Evolutionary conservation across 2,888 invertebrate species (phyloP).

Genomic region (Pachydiplax longipennis): DNA sequence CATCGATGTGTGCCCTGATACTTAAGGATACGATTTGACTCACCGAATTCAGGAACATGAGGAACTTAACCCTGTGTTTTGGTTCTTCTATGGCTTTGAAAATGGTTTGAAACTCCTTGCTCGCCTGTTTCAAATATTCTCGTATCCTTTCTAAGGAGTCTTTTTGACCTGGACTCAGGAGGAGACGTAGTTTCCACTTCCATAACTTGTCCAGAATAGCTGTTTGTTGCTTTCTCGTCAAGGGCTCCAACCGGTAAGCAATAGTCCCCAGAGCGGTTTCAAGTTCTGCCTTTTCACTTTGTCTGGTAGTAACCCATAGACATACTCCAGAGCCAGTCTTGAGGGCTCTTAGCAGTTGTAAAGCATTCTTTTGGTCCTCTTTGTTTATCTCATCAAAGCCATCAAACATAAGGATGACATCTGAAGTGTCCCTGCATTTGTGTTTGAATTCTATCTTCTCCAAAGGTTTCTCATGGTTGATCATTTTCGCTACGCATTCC

Average conservation of each 20-base stretch:
- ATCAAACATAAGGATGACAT: neutral
- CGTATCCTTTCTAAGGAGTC: neutral
- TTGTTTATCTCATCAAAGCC: constrained; percentile 15
- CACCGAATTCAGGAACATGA: neutral
- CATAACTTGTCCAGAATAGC: neutral
- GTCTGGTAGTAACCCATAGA: constrained; percentile 5
- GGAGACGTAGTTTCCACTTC: neutral
- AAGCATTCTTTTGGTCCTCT: neutral
- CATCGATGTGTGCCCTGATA: neutral
- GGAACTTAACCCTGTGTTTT: neutral
- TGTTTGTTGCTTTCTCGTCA: neutral
- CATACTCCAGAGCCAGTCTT: neutral
- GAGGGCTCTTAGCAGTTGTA: neutral
- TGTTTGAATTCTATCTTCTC: neutral
- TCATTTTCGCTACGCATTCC: neutral
- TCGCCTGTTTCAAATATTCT: neutral
- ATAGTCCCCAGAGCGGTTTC: neutral
- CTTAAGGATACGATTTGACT: neutral
- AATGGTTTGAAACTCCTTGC: neutral
- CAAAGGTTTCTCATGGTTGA: neutral
- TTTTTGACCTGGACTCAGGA: neutral
- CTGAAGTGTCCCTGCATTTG: neutral
- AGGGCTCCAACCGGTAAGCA: neutral
- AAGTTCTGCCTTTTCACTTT: neutral
- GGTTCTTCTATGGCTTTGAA: neutral